Base-by-base conservation (phyloP, 2,888 invertebrate species). In the Cantharis rufa region DNA sequence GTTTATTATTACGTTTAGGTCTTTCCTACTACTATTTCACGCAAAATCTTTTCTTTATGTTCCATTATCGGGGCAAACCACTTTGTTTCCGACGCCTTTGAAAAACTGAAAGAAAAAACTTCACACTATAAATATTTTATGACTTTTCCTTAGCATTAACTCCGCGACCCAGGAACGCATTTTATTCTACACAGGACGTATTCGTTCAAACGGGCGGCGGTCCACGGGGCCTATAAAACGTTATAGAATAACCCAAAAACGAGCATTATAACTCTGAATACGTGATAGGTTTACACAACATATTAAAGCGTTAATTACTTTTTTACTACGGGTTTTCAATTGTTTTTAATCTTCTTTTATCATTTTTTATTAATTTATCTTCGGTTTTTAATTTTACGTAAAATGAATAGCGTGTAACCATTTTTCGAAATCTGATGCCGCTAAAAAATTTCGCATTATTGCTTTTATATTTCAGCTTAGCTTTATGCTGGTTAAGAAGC, bases 51-150 rank as follows among this genome's bases (percentile, higher is more conserved):
- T 71, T 71, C 71, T 74, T 74, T 74, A 74, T 71, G 71, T 71
- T 76, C 76, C 70, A 77, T 73, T 74, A 77, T 75, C 68, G 71
- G 63, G 64, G 66, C 61, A 77, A 75, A 73, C 69, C 77, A 74
- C 71, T 77, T 74, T 77, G 74, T 71, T 75, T 71, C 63, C 62
- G 11, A 66, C 61, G 69, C 72, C 71, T 75, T 76, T 13, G 48
- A 71, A 74, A 75, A 75, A 68, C 71, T 77, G 77, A 74, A 75
- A 68, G 77, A 70, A 77, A 63, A 76, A 74, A 77, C 72, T 75
- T 74, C 61, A 62, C 74, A 77, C 77, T 77, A 77, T 77, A 77
- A 77, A 77, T 77, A 77, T 77, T 77, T 77, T 77, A 77, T 72
- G 74, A 74, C 74, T 72, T 77, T 77, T 77, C 77, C 71, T 72